phyloP scores from a whole-genome alignment of 2,797 vertebrate species.

The Sarcophilus harrisii region DNA sequence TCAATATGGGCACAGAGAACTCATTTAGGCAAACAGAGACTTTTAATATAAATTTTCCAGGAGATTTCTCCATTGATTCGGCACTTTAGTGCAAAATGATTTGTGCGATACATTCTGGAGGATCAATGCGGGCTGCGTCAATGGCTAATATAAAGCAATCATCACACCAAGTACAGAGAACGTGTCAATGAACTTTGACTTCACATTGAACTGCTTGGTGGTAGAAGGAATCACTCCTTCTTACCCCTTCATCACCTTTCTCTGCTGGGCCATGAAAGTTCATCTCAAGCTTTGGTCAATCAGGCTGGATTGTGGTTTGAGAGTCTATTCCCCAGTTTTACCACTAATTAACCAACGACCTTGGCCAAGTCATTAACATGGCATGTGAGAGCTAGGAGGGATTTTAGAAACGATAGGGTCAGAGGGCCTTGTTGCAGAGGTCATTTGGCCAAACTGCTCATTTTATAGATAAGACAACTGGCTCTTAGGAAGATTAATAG shows the following conservation, averaged over 20 bases:
- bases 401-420: not conserved
- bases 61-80: conserved; percentile 99
- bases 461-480: not conserved
- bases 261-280: not conserved
- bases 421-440: not conserved
- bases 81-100: conserved; percentile 97
- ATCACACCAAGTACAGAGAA: conserved; percentile 83
- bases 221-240: rapidly evolving
- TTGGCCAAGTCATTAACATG: not conserved
- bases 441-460: not conserved
- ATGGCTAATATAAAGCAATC: conserved; percentile 93
- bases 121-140: conserved; percentile 95
- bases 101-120: conserved; percentile 98
- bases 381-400: not conserved
- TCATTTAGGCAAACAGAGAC: conserved; percentile 93
- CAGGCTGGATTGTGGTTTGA: not conserved
- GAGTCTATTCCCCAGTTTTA: not conserved
- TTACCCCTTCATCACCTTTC: not conserved
- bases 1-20: conserved; percentile 95
- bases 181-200: conserved; percentile 89
- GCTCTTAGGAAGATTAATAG: not conserved
- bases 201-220: conserved; percentile 81
- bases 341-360: not conserved
- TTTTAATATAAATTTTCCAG: conserved; percentile 99
- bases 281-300: not conserved